Base-by-base conservation (phyloP, 1,140 invertebrate genomes). In the Drosophila pruinosa region DNA sequence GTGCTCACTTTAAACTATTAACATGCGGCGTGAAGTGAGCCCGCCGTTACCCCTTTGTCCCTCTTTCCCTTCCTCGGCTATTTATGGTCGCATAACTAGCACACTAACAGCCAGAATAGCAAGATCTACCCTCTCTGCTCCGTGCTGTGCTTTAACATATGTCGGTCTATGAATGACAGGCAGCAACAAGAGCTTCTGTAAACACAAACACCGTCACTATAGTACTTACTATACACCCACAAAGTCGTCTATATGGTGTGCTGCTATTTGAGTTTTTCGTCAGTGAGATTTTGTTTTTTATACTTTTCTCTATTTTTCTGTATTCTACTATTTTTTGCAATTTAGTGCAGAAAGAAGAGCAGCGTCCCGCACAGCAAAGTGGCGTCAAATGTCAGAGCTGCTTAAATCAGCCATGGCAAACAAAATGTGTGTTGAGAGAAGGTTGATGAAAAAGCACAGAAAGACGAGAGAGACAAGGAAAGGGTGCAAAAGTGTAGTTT, bases 311-410 rank as follows among this genome's bases (percentile, higher is more conserved):
- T 47, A 24, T 48, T 48, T 48, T 48, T 8, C 24, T 28, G n/a
- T 28, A 31, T 17, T 5, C 1, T 2, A 15, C 41, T 21, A 54
- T 34, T 65, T 58, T 69, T 52, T 45, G 65, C 71, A 48, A 45
- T 64, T 70, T 45, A 36, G 31, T 38, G n/a, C 12, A 28, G 36
- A 12, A 24, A 31, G 12, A 15, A 39, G 67, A 64, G 47, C 56
- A 19, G 5, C 52, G 4, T 26, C 47, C 15, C 47, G 8, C 38
- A 64, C 59, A 47, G 75, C 63, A 80, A 86, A 80, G 77, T 88
- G 82, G 82, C 82, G 73, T 88, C 82, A 85, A 86, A 88, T 88
- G 82, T 88, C 81, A 88, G 74, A 69, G 72, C 68, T 79, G 80
- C 62, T 83, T 68, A 85, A 81, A 75, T 83, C 80, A 83, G 80